These are phyloP conservation scores for Gambelia wislizenii DNA, from an alignment of 2,797 vertebrate genomes.

Conservation along the genomic window DNA sequence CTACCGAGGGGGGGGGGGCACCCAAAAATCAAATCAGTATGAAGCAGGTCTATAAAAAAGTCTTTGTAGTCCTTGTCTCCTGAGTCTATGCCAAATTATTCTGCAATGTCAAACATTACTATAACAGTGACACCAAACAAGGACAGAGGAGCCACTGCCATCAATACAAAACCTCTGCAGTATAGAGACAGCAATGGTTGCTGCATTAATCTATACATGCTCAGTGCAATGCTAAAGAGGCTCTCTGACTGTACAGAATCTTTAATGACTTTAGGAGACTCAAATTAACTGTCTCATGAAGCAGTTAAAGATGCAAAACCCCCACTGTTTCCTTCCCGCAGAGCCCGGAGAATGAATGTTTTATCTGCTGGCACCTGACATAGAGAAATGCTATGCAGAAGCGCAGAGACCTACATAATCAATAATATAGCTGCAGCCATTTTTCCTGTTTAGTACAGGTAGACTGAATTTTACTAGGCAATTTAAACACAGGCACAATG, in stretches of 20 bases:
- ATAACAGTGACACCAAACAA: slow-evolving; percentile 64
- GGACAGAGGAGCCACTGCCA: slow-evolving; percentile 74
- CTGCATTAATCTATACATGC: slow-evolving; percentile 66
- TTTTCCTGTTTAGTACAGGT: slow-evolving; percentile 47
- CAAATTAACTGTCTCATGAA: slow-evolving; percentile 64
- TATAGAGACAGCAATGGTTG: slow-evolving; percentile 69
- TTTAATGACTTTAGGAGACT: slow-evolving; percentile 53
- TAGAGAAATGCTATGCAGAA: slow-evolving; percentile 33
- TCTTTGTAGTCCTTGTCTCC: slow-evolving; percentile 64
- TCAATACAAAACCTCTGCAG: slow-evolving; percentile 82
- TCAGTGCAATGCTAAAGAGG: slow-evolving; percentile 59
- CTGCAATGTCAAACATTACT: slow-evolving; percentile 71
- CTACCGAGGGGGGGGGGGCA: slow-evolving; percentile 53
- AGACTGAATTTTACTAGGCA: slow-evolving; percentile 51
- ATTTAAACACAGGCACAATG: not conserved
- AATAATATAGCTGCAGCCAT: slow-evolving; percentile 67
- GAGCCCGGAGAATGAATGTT: slow-evolving; percentile 41
- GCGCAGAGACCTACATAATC: slow-evolving; percentile 49
- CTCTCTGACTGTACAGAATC: slow-evolving; percentile 44
- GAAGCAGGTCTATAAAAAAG: slow-evolving; percentile 62
- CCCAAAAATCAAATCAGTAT: slow-evolving; percentile 46
- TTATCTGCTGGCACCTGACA: slow-evolving; percentile 54
- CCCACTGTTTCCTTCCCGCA: slow-evolving; percentile 10
- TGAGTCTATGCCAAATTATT: slow-evolving; percentile 66
- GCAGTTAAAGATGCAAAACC: slow-evolving; percentile 21